These are phyloP conservation scores for Tanytarsus gracilentus DNA, from an alignment of 2,888 invertebrate species.

Conservation along the genomic window DNA sequence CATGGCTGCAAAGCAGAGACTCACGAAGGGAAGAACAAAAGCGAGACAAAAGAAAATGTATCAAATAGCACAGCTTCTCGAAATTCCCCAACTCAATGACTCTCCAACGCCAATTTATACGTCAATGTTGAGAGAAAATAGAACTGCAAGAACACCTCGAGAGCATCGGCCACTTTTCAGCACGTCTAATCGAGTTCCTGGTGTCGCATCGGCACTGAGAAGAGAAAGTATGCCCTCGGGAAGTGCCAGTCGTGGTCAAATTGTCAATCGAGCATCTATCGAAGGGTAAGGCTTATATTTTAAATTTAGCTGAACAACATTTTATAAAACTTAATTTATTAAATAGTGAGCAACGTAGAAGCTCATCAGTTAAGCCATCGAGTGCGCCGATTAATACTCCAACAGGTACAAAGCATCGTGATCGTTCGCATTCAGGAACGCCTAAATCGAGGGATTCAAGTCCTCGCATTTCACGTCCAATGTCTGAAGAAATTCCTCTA, in stretches of 20 bases:
- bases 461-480: slow-evolving; percentile 60
- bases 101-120: slow-evolving; percentile 44
- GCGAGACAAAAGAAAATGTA: slow-evolving; percentile 95
- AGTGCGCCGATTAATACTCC: slow-evolving; percentile 8
- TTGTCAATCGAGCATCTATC: slow-evolving; percentile 29
- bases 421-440: slow-evolving; percentile 39
- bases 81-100: slow-evolving; percentile 58
- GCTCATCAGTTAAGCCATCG: neutral
- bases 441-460: slow-evolving; percentile 59
- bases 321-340: neutral
- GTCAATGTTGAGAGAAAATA: slow-evolving; percentile 38
- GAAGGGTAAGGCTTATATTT: slow-evolving; percentile 8
- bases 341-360: neutral
- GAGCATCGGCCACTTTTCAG: slow-evolving; percentile 50
- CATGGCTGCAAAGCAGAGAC: slow-evolving; percentile 93
- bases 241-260: slow-evolving; percentile 41
- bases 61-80: slow-evolving; percentile 84
- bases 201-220: slow-evolving; percentile 51
- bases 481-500: slow-evolving; percentile 71
- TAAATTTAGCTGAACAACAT: slow-evolving; percentile 13
- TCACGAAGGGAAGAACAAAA: slow-evolving; percentile 81
- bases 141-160: slow-evolving; percentile 35
- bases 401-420: slow-evolving; percentile 37
- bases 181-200: slow-evolving; percentile 45
- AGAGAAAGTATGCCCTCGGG: slow-evolving; percentile 39